Evolutionary conservation across 2,797 vertebrate genomes (phyloP).

Genomic region (Anas flavirostris): DNA sequence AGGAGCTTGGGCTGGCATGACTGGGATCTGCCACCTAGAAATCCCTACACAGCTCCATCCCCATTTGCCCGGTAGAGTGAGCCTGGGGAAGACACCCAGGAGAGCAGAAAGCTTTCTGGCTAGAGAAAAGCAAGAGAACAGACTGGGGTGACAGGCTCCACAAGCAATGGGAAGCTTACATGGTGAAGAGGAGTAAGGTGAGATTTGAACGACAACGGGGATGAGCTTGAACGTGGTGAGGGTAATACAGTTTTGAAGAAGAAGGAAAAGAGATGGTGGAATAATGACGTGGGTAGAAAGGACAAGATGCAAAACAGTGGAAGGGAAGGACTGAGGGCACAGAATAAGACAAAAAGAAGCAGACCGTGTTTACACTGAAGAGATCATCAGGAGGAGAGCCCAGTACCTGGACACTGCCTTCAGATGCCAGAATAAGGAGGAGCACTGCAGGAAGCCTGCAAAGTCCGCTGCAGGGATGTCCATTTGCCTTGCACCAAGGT

Average conservation of each 20-base stretch:
- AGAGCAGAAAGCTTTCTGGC: not conserved
- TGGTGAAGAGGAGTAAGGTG: not conserved
- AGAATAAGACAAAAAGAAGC: not conserved
- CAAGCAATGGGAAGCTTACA: not conserved
- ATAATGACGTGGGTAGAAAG: fast-evolving
- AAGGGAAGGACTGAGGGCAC: not conserved
- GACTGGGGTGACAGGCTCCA: not conserved
- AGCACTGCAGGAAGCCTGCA: not conserved
- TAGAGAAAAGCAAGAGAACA: not conserved
- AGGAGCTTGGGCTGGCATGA: not conserved
- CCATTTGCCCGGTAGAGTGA: not conserved
- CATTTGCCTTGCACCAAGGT: fast-evolving
- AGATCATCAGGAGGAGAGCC: not conserved
- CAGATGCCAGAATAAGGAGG: not conserved
- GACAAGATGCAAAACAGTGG: not conserved
- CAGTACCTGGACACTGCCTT: not conserved
- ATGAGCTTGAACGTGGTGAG: not conserved
- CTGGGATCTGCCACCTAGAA: not conserved
- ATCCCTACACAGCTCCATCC: not conserved
- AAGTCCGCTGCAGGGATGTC: not conserved
- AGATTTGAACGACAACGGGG: not conserved
- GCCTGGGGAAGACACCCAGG: not conserved
- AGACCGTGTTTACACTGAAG: not conserved
- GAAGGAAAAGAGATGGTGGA: not conserved
- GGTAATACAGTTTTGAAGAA: not conserved